Conservation (phyloP, 2,888 invertebrate genomes). For the Podotricha telesiphe region DNA sequence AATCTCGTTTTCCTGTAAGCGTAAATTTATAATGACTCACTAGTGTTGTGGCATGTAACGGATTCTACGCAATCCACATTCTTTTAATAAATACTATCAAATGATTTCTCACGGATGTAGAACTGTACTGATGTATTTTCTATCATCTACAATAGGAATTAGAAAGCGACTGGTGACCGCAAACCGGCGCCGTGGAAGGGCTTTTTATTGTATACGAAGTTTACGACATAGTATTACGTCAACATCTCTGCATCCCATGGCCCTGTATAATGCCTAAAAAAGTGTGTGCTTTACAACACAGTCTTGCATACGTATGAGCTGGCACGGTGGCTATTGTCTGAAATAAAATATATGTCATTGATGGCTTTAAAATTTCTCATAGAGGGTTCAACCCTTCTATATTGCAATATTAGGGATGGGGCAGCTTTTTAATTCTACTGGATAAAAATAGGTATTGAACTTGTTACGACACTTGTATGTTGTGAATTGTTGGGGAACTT, state of each 20-base stretch:
- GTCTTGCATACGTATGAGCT: conserved; percentile 57
- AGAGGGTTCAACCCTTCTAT: conserved; percentile 80
- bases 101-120: conserved; percentile 74
- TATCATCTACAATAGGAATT: conserved; percentile 76
- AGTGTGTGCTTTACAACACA: conserved; percentile 42
- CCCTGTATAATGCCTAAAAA: conserved; percentile 45
- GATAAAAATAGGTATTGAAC: conserved; percentile 82
- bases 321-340: conserved; percentile 67
- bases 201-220: conserved; percentile 54
- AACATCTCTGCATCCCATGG: conserved; percentile 53
- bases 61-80: conserved; percentile 39
- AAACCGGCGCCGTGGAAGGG: conserved; percentile 79
- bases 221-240: conserved; percentile 77
- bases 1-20: conserved; percentile 34
- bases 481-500: conserved; percentile 73
- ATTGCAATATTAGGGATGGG: conserved; percentile 72
- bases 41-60: conserved; percentile 34
- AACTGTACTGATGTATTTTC: conserved; percentile 64
- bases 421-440: conserved; percentile 75
- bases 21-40: conserved; percentile 36
- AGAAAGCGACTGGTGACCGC: conserved; percentile 79
- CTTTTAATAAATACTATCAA: conserved; percentile 55
- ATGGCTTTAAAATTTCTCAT: conserved; percentile 67
- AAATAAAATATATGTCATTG: conserved; percentile 65
- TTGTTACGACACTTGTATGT: conserved; percentile 80